Evolutionary conservation across 1,140 invertebrate species (phyloP).

Genomic region (Magallana ariakensis): DNA sequence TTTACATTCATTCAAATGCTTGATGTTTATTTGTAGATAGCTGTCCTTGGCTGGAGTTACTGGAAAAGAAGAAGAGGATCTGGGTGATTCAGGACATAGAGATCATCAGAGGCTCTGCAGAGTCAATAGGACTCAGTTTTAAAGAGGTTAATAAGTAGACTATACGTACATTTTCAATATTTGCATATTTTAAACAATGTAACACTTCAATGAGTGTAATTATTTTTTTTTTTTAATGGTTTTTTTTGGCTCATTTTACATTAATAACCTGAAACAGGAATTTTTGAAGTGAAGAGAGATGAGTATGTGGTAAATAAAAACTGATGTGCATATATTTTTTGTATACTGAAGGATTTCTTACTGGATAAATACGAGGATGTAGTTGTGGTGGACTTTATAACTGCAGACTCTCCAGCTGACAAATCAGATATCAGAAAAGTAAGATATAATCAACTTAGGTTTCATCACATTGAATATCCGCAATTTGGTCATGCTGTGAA

Average conservation of each 20-base stretch:
- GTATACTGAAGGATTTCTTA: conserved; percentile 59
- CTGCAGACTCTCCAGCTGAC: conserved; percentile 87
- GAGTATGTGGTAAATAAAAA: neutral
- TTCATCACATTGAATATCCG: too few relatives aligned
- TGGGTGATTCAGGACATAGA: conserved; percentile 76
- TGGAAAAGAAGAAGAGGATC: conserved; percentile 65
- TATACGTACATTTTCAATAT: too few relatives aligned
- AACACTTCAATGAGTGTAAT: too few relatives aligned
- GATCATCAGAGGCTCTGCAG: conserved; percentile 66
- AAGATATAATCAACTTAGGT: conserved; percentile 1
- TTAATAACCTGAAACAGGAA: too few relatives aligned
- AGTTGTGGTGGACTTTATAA: conserved; percentile 89
- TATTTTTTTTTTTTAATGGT: too few relatives aligned
- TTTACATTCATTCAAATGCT: too few relatives aligned
- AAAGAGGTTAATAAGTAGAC: conserved; percentile 67
- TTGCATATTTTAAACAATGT: too few relatives aligned
- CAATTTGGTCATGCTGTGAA: too few relatives aligned
- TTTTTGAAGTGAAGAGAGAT: too few relatives aligned
- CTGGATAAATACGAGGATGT: conserved; percentile 73
- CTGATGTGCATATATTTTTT: neutral
- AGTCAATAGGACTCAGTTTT: conserved; percentile 76
- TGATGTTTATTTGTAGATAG: conserved; percentile 61
- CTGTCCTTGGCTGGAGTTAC: conserved; percentile 74
- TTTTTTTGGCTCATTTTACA: too few relatives aligned
- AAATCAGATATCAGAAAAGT: conserved; percentile 85